phyloP scores from a whole-genome alignment of 1,140 invertebrate species.

The Cherax destructor region DNA sequence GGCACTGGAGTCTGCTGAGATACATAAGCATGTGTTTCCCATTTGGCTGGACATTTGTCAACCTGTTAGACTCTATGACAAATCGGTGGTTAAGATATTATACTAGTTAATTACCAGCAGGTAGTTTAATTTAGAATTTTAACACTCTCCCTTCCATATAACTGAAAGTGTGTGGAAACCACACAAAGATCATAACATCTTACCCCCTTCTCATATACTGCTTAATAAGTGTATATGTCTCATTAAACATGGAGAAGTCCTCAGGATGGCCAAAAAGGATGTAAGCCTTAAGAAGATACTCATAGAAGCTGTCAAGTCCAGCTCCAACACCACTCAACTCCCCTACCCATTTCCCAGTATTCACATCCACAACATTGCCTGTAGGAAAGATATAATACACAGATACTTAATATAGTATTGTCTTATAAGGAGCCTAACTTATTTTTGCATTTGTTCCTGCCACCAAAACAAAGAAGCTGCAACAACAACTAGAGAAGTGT shows the following conservation, averaged over 20 bases:
- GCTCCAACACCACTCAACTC: constrained; percentile 82
- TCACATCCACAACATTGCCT: constrained; percentile 81
- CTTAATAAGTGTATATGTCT: constrained; percentile 80
- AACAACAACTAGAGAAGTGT: too few species aligned
- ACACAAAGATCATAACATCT: constrained; percentile 66
- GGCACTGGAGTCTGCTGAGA: too few species aligned
- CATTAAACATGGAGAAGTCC: constrained; percentile 81
- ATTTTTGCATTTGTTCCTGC: too few species aligned
- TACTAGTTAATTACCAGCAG: too few species aligned
- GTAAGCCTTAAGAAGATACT: constrained; percentile 83
- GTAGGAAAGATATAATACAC: constrained; percentile 17
- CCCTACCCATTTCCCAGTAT: constrained; percentile 82
- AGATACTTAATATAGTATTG: neutral
- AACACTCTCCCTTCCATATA: too few species aligned
- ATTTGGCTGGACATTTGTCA: too few species aligned
- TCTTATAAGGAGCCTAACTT: neutral
- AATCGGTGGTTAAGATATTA: too few species aligned
- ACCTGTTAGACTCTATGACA: too few species aligned
- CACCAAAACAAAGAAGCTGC: too few species aligned
- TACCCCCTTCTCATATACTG: constrained; percentile 81
- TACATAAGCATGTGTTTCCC: too few species aligned
- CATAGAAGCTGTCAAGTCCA: constrained; percentile 84
- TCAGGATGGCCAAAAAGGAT: constrained; percentile 82
- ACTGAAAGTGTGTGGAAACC: too few species aligned
- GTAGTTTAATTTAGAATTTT: too few species aligned